Base-by-base conservation (phyloP, 2,113 vertebrate genomes). In the Beaufortia kweichowensis region DNA sequence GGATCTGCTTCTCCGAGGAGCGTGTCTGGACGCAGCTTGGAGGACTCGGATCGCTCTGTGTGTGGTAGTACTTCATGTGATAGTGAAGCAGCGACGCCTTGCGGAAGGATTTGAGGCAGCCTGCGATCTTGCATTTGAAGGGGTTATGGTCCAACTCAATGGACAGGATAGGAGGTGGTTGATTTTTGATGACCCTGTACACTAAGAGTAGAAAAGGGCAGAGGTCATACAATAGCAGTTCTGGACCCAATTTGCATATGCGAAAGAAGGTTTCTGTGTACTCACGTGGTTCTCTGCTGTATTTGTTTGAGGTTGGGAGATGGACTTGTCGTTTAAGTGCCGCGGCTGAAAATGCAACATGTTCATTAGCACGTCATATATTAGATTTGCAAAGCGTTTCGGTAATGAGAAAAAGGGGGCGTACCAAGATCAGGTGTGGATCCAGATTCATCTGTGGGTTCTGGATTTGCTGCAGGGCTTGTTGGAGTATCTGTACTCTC, bases 61-160 rank as follows among this genome's bases (percentile, higher is more conserved):
- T 93, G 82, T 99, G 97, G 88, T 98, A 99, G 87, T 99, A 98
- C 84, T 99, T 99, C 92, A 98, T 95, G 89, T 99, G 97, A 90
- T 96, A 97, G 90, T 98, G 94, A 79, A 98, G 88, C 75, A 99
- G 88, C 82, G 96, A 95, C 21, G 94, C 94, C 92, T 98, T 99
- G 89, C 97, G 94, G 89, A 98, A 99, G 26, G 93, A 95, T 88
- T 99, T 99, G 57, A 90, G 90, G 88, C 97, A 99, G 88, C 94
- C 94, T 10, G 89, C 87, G 31, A 95, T 89, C 11, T 93, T 94
- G 89, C 97, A 99, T 89, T 95, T 95, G 91, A 98, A 98, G 43
- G 94, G 95, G 84, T 94, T 94, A 90, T 96, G 94, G 89, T 99
- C 94, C 86, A 98, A 83, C 77, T 98, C 96, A 14, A 95, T 88